Evolutionary conservation across 1,140 invertebrate species (phyloP), one percentile per base, ranked within the genome.

Genomic region (Drosophila willistoni): DNA sequence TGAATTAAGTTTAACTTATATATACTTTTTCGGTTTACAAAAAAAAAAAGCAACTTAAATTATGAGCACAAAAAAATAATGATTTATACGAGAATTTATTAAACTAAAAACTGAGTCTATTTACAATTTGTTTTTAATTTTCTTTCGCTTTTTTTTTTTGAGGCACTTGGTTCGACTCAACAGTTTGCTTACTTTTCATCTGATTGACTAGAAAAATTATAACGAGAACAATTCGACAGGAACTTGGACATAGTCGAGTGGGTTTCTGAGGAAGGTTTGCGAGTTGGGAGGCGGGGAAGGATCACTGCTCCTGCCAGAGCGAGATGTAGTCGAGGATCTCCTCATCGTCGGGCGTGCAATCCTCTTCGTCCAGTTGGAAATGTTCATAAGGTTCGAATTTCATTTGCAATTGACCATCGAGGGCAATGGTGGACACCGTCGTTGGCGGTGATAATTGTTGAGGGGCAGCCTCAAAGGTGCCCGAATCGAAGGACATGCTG

Each of bases 291-390:
- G 36, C 0, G 36, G 36, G 36, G 36, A 0, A 5, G 1, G 12
- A 69, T 93, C 92, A 94, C 90, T 94, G 94, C 83, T 95, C 94
- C 92, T 97, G 96, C 96, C 96, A 98, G 94, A 96, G 96, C 12
- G 95, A 96, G 79, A 98, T 97, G 71, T 96, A 97, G 87, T 98
- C 97, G 17, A 98, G 93, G 0, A 98, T 94, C 81, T 98, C 97
- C 92, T 98, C 97, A 91, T 98, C 97, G 91, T 97, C 97, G 4
- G 96, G 96, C 84, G 96, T 97, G 93, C 97, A 95, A 1, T 96
- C 84, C 73, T 87, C 84, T 66, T 87, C 83, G 54, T 87, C 83
- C 68, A 87, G 36, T n/a, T 96, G 95, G 79, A 97, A 97, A 79
- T 95, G 95, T 76, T 96, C 95, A 86, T 95, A 95, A 34, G 93